Evolutionary conservation across 2,113 vertebrate species (phyloP), one percentile per base, ranked within the genome.

Genomic region (Sapayoa aenigma): DNA sequence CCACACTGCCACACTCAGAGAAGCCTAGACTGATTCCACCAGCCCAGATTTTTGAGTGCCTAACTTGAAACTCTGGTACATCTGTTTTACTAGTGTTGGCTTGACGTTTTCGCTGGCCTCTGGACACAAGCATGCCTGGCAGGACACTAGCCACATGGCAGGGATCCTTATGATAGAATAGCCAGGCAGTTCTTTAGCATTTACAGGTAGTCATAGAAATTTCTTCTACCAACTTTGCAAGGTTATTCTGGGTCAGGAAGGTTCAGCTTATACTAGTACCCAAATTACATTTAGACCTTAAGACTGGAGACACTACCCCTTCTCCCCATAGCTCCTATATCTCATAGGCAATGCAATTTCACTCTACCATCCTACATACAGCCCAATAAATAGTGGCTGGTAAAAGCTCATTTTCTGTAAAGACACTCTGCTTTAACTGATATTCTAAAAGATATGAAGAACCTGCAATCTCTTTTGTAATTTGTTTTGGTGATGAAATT

Each of bases 101-200:
- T 68, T 0, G 0, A 31, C 73, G 63, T 18, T 76, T 93, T 62
- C n/a, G 35, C 76, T 71, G 50, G 44, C 42, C 37, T 74, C 42
- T 2, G 11, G 11, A 41, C 17, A 72, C 0, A 4, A 78, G 39
- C 2, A 0, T 4, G 10, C 33, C 67, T 46, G 91, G 35, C 0
- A 74, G 75, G 88, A 50, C 46, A 41, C 5, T 12, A 46, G 55
- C 31, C 60, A 75, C 0, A 3, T 35, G 60, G 39, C 62, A 2
- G 20, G 50, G 59, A 35, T 24, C 23, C 24, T 77, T 84, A 30
- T 2, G 6, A 39, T 19, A 49, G 5, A 58, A 49, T 30, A 75
- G 19, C 15, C 20, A 91, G 58, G 31, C 2, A 11, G 41, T 11
- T 62, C 49, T 79, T 78, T 31, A 72, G 69, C 46, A 50, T 17